These are phyloP conservation scores for Stercorarius parasiticus DNA, from an alignment of 2,113 vertebrate species.

Conservation along the genomic window DNA sequence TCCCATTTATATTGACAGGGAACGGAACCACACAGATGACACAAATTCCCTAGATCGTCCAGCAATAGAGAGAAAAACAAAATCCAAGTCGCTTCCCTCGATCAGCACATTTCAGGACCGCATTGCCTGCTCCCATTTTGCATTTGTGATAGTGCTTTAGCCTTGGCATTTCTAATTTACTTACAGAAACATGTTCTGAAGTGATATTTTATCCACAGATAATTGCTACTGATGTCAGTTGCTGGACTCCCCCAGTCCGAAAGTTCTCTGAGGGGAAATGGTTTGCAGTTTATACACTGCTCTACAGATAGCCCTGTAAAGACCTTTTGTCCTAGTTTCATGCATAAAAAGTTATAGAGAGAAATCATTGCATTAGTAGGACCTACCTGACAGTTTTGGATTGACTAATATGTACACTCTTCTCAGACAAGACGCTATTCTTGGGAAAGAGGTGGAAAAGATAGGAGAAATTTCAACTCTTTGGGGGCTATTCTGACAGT, in stretches of 20 bases:
- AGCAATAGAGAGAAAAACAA: background rate
- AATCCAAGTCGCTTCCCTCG: background rate
- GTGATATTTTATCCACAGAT: background rate
- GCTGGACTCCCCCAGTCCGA: background rate
- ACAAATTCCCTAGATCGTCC: background rate
- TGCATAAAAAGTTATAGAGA: background rate
- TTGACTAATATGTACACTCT: background rate
- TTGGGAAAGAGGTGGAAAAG: background rate
- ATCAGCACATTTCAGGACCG: background rate
- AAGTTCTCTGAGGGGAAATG: background rate
- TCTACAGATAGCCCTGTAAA: background rate
- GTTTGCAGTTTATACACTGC: background rate
- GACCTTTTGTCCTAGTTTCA: background rate
- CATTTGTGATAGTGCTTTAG: background rate
- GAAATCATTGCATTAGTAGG: background rate
- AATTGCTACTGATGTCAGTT: background rate
- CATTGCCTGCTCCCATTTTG: background rate
- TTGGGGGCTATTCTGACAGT: background rate
- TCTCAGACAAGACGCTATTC: background rate
- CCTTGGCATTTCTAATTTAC: background rate
- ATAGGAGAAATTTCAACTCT: background rate
- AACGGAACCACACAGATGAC: background rate
- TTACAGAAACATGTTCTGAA: background rate
- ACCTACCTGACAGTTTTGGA: background rate
- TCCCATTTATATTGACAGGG: rapidly evolving